These are phyloP conservation scores for Carduelis carduelis DNA, from an alignment of 2,797 vertebrate genomes.

Conservation along the genomic window DNA sequence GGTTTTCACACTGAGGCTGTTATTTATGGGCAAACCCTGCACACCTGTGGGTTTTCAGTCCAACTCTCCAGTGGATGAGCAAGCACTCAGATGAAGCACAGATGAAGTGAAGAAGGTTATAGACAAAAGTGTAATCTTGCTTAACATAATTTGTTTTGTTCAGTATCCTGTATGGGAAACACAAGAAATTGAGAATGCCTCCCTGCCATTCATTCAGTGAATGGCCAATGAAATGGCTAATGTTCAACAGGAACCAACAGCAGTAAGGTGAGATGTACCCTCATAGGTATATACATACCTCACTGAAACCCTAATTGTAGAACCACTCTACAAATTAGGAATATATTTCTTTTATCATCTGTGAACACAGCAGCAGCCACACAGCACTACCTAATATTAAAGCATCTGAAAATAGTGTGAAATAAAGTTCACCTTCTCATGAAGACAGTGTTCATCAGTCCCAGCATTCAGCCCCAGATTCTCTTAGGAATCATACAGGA, in stretches of 20 bases:
- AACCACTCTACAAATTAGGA: neutral
- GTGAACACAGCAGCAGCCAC: neutral
- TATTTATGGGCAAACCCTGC: neutral
- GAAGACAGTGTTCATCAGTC: neutral
- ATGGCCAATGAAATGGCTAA: neutral
- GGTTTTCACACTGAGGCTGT: neutral
- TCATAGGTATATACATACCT: neutral
- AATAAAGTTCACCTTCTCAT: neutral
- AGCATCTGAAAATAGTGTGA: neutral
- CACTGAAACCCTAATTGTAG: neutral
- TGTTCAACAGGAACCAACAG: neutral
- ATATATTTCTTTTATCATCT: neutral
- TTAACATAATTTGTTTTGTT: neutral
- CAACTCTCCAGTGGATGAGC: neutral
- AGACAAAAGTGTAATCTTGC: neutral
- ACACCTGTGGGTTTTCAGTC: neutral
- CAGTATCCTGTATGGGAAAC: neutral
- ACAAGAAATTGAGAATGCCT: neutral
- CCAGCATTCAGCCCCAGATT: neutral
- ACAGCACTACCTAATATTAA: neutral
- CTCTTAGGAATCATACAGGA: neutral
- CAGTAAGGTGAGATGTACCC: neutral
- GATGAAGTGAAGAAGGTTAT: neutral
- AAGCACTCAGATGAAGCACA: neutral
- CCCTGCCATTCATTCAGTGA: neutral